Evolutionary conservation across 1,140 invertebrate species (phyloP), one percentile per base, ranked within the genome.

Genomic region (Papilio polytes): DNA sequence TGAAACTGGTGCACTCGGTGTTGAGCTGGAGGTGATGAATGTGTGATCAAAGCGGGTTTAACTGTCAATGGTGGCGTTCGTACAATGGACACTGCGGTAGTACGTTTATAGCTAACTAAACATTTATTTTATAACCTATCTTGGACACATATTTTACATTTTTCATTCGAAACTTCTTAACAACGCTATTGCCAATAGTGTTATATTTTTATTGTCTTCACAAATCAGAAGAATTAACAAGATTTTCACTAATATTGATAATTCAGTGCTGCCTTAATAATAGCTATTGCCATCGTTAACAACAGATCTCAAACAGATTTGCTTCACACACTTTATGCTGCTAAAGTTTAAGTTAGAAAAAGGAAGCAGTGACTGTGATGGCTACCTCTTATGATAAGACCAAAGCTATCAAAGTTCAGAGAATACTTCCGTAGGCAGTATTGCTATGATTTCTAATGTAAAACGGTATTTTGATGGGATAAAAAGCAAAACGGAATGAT

Each of bases 401-500:
- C n/a, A n/a, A n/a, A n/a, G n/a, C n/a, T n/a, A n/a, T n/a, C 36
- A 36, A 36, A 36, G 6, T 36, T 3, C 36, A 36, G 51, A 0
- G 51, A 18, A 0, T 18, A 53, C 15, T 6, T 53, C 2, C 51
- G 1, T 15, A 6, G 15, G 4, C 15, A 53, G 18, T n/a, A 53
- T 3, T 53, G 18, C 51, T 56, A n/a, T 20, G n/a, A 56, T 26
- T 22, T 26, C 59, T 63, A 63, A 63, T 63, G 9, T 56, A 77
- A 56, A 36, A 53, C 74, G 22, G 74, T 53, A 77, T 77, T 56
- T 53, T 48, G 48, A 18, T 77, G 6, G 22, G 15, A 56, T 48
- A 77, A 77, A 77, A 48, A 53, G 48, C 48, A 77, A 56, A 77
- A 77, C 26, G 20, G 51, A 53, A 51, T 77, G 74, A 77, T 77